Evolutionary conservation across 2,797 vertebrate genomes (phyloP).

Genomic region (Heterohyrax brucei): DNA sequence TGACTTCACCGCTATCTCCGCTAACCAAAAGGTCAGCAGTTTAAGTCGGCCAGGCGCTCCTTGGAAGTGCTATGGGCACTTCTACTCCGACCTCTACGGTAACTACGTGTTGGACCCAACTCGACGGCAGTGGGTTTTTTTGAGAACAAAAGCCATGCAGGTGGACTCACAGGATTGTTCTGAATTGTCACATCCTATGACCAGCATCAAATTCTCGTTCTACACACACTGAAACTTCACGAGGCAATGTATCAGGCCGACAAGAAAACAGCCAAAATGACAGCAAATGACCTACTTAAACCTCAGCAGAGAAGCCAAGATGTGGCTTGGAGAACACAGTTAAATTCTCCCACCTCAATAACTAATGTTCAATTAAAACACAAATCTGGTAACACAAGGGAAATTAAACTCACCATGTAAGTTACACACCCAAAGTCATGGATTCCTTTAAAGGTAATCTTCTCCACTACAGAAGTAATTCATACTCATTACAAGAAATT

Average conservation of each 20-base stretch:
- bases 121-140: no score
- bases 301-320: not conserved
- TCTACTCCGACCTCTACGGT: no score
- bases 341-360: not conserved
- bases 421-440: not conserved
- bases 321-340: not conserved
- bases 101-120: no score
- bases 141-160: not conserved
- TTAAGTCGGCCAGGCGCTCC: no score
- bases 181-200: fast-evolving
- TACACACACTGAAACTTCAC: not conserved
- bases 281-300: not conserved
- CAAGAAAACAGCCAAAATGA: not conserved
- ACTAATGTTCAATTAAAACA: slow-evolving; percentile 63
- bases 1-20: no score
- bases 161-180: not conserved
- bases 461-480: not conserved
- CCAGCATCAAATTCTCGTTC: not conserved
- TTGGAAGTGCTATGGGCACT: no score
- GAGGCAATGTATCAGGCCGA: not conserved
- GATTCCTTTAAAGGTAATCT: not conserved
- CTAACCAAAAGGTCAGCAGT: no score
- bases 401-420: not conserved
- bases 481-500: not conserved
- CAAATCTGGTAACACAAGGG: slow-evolving; percentile 27